Evolutionary conservation across 2,113 vertebrate species (phyloP).

Genomic region (Varanus komodoensis): DNA sequence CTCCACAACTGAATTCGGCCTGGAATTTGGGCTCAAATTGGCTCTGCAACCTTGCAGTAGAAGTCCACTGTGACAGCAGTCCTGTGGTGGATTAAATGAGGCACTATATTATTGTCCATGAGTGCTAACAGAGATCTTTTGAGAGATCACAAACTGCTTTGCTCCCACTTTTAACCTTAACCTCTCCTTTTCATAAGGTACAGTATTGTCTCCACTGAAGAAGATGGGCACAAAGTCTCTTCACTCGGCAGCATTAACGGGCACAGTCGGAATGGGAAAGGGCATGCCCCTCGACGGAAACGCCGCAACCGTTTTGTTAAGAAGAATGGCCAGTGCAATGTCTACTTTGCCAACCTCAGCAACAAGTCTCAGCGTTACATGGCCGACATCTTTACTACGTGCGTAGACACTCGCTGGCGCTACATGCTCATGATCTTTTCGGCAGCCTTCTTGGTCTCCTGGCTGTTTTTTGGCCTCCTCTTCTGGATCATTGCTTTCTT

Average conservation of each 20-base stretch:
- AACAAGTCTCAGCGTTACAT: slow-evolving; percentile 94
- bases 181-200: slow-evolving; percentile 79
- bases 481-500: slow-evolving; percentile 92
- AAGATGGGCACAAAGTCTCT: slow-evolving; percentile 84
- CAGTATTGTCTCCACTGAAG: slow-evolving; percentile 88
- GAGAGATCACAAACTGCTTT: background rate
- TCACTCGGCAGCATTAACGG: slow-evolving; percentile 79
- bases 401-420: slow-evolving; percentile 95
- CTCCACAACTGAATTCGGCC: too few species aligned
- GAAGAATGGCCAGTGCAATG: slow-evolving; percentile 97
- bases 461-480: slow-evolving; percentile 93
- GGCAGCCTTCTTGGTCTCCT: slow-evolving; percentile 89
- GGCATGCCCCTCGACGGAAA: slow-evolving; percentile 82
- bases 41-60: too few species aligned
- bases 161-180: slow-evolving; percentile 32
- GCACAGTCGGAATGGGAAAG: slow-evolving; percentile 81
- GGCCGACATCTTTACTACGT: slow-evolving; percentile 97
- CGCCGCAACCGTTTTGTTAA: slow-evolving; percentile 95
- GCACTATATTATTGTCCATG: background rate
- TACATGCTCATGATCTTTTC: slow-evolving; percentile 96
- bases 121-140: background rate
- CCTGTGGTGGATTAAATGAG: background rate
- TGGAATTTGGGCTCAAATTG: too few species aligned
- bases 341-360: slow-evolving; percentile 94
- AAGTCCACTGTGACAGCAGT: background rate